These are phyloP conservation scores for Etheostoma nigrum DNA, from an alignment of 2,797 vertebrate species.

Conservation along the genomic window DNA sequence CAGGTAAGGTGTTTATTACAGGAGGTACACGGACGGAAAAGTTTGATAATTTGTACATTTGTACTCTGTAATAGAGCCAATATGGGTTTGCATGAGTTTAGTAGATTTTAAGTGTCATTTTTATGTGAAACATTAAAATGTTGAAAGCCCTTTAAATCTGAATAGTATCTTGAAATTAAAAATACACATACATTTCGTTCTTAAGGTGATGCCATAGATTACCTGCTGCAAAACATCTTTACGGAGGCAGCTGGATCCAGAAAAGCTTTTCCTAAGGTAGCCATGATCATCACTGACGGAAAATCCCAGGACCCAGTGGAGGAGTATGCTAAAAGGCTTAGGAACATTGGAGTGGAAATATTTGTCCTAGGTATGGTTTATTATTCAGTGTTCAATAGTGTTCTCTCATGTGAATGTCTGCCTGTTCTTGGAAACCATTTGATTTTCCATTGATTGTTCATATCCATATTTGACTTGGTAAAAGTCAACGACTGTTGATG, in stretches of 20 bases:
- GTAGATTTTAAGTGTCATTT: background rate
- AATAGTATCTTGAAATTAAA: conserved; percentile 8
- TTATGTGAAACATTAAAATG: background rate
- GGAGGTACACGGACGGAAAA: background rate
- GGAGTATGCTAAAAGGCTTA: conserved; percentile 92
- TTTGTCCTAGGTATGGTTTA: conserved; percentile 93
- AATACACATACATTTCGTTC: conserved; percentile 34
- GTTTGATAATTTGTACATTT: background rate
- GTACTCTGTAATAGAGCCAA: background rate
- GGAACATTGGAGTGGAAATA: conserved; percentile 95
- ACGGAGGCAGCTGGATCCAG: conserved; percentile 92
- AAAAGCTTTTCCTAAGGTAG: conserved; percentile 95
- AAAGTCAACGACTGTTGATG: conserved; percentile 44
- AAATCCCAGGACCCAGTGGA: conserved; percentile 99
- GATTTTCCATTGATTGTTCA: conserved; percentile 68
- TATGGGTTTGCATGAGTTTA: background rate
- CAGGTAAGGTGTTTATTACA: conserved; percentile 84
- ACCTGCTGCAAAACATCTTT: conserved; percentile 93
- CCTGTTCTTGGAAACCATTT: conserved; percentile 68
- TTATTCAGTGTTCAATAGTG: conserved; percentile 66
- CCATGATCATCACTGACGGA: conserved; percentile 98
- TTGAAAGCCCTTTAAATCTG: background rate
- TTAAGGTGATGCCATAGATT: conserved; percentile 96
- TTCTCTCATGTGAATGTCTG: conserved; percentile 63
- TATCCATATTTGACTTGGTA: conserved; percentile 56